Base-by-base conservation (phyloP, 2,888 invertebrate species). In the Cheilosia grossa region DNA sequence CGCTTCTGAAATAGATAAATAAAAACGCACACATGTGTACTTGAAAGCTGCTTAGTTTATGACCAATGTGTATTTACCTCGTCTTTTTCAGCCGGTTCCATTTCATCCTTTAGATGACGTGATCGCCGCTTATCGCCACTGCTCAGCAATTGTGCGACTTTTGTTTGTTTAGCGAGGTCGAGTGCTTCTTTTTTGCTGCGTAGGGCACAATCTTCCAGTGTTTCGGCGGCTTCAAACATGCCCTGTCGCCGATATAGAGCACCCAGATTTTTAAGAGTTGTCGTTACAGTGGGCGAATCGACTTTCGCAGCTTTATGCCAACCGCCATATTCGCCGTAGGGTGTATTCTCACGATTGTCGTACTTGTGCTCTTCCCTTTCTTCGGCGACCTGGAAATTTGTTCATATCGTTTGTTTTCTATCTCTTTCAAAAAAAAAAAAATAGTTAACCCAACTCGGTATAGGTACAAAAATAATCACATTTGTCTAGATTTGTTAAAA, bases 271-370 rank as follows among this genome's bases (percentile, higher is more conserved):
- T 99, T 99, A 87, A 99, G 93, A 0, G 99, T 99, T 21, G 99
- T 99, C 19, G 98, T 98, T 47, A 99, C 98, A 0, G 98, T 98
- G 0, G 98, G 98, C 1, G 98, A 98, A 92, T 99, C 99, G 87
- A 98, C 98, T 94, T 98, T 99, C 61, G 98, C 98, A 69, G 98
- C 98, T 93, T 98, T 99, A 91, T 99, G 98, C 98, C 98, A 99
- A 24, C 98, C 98, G 17, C 98, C 98, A 90, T 97, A 97, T 87
- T 92, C 92, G 5, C 97, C 97, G 88, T 97, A 97, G 0, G 98
- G 98, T 24, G 96, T 96, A 90, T 97, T 97, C 90, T 97, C 97
- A 90, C 96, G 95, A 92, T 97, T 97, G 90, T 96, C 94, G 89
- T 94, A 95, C 92, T 99, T 99, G 92, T 98, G 98, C 92, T 98